phyloP scores from a whole-genome alignment of 2,113 vertebrate species.

The Vidua chalybeata region DNA sequence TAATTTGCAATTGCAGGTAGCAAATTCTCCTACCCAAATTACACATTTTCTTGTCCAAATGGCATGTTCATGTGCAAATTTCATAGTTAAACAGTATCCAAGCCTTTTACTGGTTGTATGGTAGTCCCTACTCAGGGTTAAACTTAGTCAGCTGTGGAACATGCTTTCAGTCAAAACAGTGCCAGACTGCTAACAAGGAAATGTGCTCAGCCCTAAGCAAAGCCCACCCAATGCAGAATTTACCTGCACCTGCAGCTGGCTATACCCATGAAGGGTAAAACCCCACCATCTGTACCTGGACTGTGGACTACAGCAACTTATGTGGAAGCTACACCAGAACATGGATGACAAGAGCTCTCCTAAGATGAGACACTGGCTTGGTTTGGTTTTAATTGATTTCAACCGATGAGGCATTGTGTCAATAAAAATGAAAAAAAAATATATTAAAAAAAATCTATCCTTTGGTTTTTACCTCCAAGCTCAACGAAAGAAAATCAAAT shows the following conservation, averaged over 20 bases:
- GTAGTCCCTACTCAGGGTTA: not conserved
- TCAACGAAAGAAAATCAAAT: not conserved
- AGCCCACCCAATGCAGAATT: not conserved
- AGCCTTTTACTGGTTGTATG: not conserved
- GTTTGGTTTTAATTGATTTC: not conserved
- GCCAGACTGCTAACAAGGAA: fast-evolving
- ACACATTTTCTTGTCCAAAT: constrained; percentile 1
- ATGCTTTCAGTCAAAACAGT: not conserved
- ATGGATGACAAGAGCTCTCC: not conserved
- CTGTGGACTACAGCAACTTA: not conserved
- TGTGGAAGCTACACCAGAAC: not conserved
- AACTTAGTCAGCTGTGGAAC: not conserved
- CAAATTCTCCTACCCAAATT: not conserved
- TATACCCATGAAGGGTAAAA: not conserved
- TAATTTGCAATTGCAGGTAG: not conserved
- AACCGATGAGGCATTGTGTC: not conserved
- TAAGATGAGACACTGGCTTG: not conserved
- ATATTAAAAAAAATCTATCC: not conserved
- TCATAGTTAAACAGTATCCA: not conserved
- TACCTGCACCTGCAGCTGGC: not conserved
- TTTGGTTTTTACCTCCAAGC: not conserved
- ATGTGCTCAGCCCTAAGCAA: not conserved
- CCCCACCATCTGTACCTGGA: not conserved
- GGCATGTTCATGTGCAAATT: not conserved
- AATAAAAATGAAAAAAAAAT: not conserved